Evolutionary conservation across 1,140 invertebrate genomes (phyloP).

Genomic region (Tetragnatha versicolor): DNA sequence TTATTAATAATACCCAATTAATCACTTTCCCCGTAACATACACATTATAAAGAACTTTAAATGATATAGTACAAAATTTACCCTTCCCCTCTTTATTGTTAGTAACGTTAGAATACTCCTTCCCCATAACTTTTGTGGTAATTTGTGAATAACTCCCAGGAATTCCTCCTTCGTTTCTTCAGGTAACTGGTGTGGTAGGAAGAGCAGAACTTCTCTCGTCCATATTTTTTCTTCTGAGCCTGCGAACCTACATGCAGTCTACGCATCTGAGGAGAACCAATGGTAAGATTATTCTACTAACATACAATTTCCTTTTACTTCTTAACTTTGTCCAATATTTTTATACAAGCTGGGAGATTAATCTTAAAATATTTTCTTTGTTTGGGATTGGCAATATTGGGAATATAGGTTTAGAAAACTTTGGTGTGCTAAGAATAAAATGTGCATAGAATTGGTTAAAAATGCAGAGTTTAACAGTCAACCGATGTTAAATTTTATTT

Average conservation of each 20-base stretch:
- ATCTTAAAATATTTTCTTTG: background rate
- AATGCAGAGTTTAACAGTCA: too few species aligned
- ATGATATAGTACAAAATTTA: too few species aligned
- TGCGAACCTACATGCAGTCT: slow-evolving; percentile 3
- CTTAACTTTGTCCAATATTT: background rate
- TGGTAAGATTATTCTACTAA: slow-evolving; percentile 20
- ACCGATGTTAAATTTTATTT: too few species aligned
- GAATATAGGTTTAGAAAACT: background rate
- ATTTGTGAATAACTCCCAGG: too few species aligned
- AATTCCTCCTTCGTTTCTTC: slow-evolving; percentile 26
- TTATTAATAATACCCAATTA: too few species aligned
- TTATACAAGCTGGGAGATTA: background rate
- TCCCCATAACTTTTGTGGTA: too few species aligned
- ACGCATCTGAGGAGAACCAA: background rate
- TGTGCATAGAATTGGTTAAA: too few species aligned
- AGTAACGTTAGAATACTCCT: too few species aligned
- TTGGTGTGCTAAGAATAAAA: background rate
- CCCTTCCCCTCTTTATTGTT: too few species aligned
- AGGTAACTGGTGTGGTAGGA: slow-evolving; percentile 87
- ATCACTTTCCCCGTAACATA: too few species aligned
- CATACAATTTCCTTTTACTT: slow-evolving; percentile 37
- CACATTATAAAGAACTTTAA: too few species aligned
- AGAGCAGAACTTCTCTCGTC: slow-evolving; percentile 95
- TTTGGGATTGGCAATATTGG: background rate
- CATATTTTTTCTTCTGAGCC: slow-evolving; percentile 74